Evolutionary conservation across 2,797 vertebrate species (phyloP).

Genomic region (Melanotaenia boesemani): DNA sequence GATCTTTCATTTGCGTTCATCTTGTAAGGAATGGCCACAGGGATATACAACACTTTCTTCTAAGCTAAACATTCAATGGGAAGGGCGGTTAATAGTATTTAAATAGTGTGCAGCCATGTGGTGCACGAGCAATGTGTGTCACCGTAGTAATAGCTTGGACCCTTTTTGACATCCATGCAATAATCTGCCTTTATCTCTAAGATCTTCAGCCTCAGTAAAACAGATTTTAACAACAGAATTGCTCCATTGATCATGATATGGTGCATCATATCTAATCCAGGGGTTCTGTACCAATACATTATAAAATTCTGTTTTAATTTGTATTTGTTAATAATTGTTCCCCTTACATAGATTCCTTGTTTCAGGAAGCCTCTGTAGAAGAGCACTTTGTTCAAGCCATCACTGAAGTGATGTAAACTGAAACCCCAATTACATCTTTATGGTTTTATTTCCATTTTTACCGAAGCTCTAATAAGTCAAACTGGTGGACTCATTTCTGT

Average conservation of each 20-base stretch:
- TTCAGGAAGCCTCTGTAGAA: not conserved
- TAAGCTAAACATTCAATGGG: no score
- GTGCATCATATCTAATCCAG: not conserved
- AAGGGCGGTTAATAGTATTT: not conserved
- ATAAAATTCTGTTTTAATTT: conserved; percentile 5
- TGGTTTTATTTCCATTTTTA: conserved; percentile 24
- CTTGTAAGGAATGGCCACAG: no score
- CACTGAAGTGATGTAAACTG: not conserved
- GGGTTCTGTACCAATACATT: not conserved
- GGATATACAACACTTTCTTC: no score
- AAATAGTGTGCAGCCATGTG: not conserved
- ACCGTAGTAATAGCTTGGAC: not conserved
- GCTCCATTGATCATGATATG: not conserved
- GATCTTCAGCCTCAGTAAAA: not conserved
- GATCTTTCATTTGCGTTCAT: no score
- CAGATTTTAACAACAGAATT: not conserved
- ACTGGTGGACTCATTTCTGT: conserved; percentile 49
- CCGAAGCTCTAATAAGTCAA: conserved; percentile 41
- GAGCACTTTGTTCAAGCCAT: not conserved
- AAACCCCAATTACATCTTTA: conserved; percentile 8
- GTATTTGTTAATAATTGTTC: not conserved
- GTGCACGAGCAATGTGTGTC: not conserved
- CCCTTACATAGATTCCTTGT: not conserved
- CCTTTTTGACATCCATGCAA: not conserved
- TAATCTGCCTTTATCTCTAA: not conserved